Evolutionary conservation across 2,888 invertebrate genomes (phyloP), one percentile per base, ranked within the genome.

Genomic region (Ormyrus thymus): DNA sequence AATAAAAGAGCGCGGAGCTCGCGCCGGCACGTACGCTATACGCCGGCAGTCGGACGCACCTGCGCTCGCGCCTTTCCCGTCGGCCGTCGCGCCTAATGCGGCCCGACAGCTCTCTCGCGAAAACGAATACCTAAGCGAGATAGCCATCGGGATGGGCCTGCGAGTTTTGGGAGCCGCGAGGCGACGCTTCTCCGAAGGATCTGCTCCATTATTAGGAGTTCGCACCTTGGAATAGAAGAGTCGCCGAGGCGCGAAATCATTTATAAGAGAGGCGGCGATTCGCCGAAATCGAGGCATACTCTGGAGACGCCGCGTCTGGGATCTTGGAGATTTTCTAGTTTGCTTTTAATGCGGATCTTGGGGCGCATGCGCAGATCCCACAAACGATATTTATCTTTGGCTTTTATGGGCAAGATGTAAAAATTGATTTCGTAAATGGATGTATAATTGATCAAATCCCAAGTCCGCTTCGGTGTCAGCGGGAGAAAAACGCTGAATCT

Each of bases 51-150:
- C 10, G 62, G 46, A 51, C 55, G 74, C 78, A 78, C 73, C 75
- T 75, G 75, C 75, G 70, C 70, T 70, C 45, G 29, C 73, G 9
- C 29, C 56, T 58, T 69, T 62, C 51, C 78, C 81, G 81, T 78
- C 81, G 81, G 81, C 81, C 81, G 78, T 81, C 81, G 81, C 78
- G 75, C 50, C 73, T 78, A 78, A 81, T 64, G 75, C 75, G 71
- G 45, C 11, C 72, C 62, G 80, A 76, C 80, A 66, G 10, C 45
- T n/a, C 13, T 11, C 55, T 71, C 58, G 61, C 15, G 10, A 29
- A 29, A 29, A 29, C 29, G 29, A 29, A 29, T 59, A 15, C 10
- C 4, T 11, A 10, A 7, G 29, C 51, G 13, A 13, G 48, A 13
- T 15, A 48, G 48, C 11, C 15, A 50, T 48, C 15, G 64, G 29